phyloP scores from a whole-genome alignment of 2,888 invertebrate genomes.

The Machimus rusticus region DNA sequence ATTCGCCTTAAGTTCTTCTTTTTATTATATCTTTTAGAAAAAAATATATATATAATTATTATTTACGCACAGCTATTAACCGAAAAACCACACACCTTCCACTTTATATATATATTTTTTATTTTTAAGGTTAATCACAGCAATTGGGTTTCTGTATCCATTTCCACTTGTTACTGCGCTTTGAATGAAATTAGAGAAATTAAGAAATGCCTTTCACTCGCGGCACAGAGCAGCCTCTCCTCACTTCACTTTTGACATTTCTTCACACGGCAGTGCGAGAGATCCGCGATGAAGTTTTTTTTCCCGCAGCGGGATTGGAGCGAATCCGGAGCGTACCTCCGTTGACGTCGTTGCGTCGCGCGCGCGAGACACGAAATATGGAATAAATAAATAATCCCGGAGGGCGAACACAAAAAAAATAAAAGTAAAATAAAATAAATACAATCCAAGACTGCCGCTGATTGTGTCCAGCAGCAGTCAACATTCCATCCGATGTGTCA shows the following conservation, averaged over 20 bases:
- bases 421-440: background rate
- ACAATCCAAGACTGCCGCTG: background rate
- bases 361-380: background rate
- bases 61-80: background rate
- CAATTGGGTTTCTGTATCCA: constrained; percentile 9
- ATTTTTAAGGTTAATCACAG: constrained; percentile 5
- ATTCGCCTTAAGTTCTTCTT: background rate
- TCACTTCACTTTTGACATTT: constrained; percentile 37
- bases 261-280: background rate
- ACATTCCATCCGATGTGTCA: constrained; percentile 28
- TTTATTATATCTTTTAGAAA: background rate
- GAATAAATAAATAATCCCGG: background rate
- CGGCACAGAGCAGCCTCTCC: background rate
- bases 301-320: background rate
- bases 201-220: constrained; percentile 37
- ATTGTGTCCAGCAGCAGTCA: background rate
- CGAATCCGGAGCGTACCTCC: background rate
- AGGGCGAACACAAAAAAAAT: background rate
- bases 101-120: background rate
- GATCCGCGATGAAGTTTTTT: background rate
- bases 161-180: constrained; percentile 10
- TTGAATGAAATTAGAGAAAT: constrained; percentile 19
- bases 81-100: background rate
- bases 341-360: background rate
- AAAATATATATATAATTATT: too few relatives aligned